phyloP scores from a whole-genome alignment of 2,113 vertebrate species.

The Salvelinus alpinus region DNA sequence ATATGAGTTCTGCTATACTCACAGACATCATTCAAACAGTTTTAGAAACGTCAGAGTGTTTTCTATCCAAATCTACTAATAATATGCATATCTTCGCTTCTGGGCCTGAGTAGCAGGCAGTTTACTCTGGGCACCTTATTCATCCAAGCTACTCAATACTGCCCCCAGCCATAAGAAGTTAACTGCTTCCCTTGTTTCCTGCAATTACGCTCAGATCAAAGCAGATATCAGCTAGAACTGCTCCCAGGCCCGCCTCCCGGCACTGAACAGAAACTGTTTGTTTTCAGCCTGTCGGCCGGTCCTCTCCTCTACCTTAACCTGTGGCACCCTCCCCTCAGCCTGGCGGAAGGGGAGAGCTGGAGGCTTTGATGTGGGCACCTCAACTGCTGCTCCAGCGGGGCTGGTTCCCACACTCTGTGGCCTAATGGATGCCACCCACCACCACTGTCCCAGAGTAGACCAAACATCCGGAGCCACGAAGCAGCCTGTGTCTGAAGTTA shows the following conservation, averaged over 20 bases:
- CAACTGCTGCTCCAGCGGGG: not conserved
- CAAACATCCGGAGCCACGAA: conserved; percentile 26
- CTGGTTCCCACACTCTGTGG: conserved; percentile 17
- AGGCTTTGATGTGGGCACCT: conserved; percentile 39
- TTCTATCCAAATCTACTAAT: too few relatives aligned
- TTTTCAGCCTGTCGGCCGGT: not conserved
- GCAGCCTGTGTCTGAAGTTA: conserved; percentile 16
- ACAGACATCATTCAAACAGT: too few relatives aligned
- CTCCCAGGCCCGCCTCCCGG: conserved; percentile 8
- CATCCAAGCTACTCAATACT: too few relatives aligned
- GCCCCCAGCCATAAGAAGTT: too few relatives aligned
- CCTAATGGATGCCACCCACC: not conserved
- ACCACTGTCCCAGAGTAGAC: conserved; percentile 9
- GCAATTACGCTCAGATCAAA: conserved; percentile 29
- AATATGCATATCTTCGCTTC: too few relatives aligned
- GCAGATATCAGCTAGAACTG: conserved; percentile 1
- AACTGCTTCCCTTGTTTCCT: conserved; percentile 16
- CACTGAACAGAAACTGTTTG: conserved; percentile 6
- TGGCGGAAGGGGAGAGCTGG: not conserved
- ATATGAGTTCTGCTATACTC: too few relatives aligned
- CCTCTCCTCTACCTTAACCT: not conserved
- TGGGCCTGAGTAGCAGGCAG: too few relatives aligned
- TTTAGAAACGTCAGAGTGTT: too few relatives aligned
- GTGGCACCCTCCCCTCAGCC: not conserved
- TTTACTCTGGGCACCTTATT: too few relatives aligned